Conservation (phyloP, 2,113 vertebrate genomes). For the Microtus pennsylvanicus region DNA sequence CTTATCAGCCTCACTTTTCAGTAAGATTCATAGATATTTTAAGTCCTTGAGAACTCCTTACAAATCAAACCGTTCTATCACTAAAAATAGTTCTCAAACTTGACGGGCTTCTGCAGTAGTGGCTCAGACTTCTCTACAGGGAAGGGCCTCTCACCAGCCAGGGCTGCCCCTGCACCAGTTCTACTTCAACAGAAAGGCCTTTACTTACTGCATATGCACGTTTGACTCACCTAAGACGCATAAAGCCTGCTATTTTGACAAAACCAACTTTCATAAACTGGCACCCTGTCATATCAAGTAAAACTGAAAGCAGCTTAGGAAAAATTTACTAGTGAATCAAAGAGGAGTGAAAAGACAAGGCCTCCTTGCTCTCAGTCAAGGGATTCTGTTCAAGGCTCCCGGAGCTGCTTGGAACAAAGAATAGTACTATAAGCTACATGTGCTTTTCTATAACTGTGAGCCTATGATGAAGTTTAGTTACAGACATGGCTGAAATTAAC, state of each 20-base stretch:
- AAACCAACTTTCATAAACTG: not conserved
- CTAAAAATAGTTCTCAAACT: conserved; percentile 63
- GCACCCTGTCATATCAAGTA: not conserved
- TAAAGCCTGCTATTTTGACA: not conserved
- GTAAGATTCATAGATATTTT: not conserved
- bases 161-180: not conserved
- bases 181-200: not conserved
- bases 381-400: not conserved
- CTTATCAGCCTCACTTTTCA: not conserved
- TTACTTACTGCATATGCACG: not conserved
- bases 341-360: not conserved
- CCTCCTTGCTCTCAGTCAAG: not conserved
- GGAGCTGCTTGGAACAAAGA: not conserved
- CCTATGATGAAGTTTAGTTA: not conserved
- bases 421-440: not conserved
- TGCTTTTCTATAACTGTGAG: not conserved
- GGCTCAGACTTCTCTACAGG: accelerated
- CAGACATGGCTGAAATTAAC: not conserved
- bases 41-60: not conserved
- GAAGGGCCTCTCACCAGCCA: not conserved
- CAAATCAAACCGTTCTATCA: not conserved
- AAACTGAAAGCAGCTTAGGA: not conserved
- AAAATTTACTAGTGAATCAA: not conserved
- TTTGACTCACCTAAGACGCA: not conserved
- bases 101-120: not conserved